Percentiles rank a stretch among this genome's conserved stretches.
Evolutionary conservation across 2,888 invertebrate genomes (phyloP).

Genomic region (Drosophila meridiana): DNA sequence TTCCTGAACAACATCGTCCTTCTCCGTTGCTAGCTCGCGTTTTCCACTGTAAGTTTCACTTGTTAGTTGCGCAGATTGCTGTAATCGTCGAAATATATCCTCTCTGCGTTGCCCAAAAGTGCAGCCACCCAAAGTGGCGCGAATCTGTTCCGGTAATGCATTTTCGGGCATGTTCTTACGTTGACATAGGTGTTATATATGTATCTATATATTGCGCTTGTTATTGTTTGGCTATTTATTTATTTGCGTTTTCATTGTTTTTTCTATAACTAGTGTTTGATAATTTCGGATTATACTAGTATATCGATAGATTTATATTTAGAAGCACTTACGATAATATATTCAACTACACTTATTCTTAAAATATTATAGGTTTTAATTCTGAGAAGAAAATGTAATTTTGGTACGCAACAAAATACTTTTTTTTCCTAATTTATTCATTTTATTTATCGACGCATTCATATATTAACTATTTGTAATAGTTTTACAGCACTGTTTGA

Average conservation of each 20-base stretch:
- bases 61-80: conserved; percentile 86
- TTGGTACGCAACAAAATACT: neutral
- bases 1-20: conserved; percentile 87
- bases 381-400: neutral
- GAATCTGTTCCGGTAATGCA: conserved; percentile 48
- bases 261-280: conserved; percentile 30
- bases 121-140: conserved; percentile 59
- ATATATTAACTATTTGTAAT: neutral
- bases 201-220: conserved; percentile 21
- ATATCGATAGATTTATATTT: conserved; percentile 21
- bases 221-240: conserved; percentile 42
- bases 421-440: neutral
- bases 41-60: conserved; percentile 94
- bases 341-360: neutral
- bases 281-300: neutral
- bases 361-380: neutral
- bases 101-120: conserved; percentile 78
- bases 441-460: neutral
- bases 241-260: conserved; percentile 45
- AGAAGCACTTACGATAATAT: neutral
- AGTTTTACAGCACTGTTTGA: conserved; percentile 31
- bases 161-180: conserved; percentile 57
- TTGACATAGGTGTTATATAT: conserved; percentile 15
- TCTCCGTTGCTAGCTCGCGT: conserved; percentile 95
- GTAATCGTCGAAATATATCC: conserved; percentile 81